These are phyloP conservation scores for Esox lucius DNA, from an alignment of 2,797 vertebrate genomes.

Conservation along the genomic window DNA sequence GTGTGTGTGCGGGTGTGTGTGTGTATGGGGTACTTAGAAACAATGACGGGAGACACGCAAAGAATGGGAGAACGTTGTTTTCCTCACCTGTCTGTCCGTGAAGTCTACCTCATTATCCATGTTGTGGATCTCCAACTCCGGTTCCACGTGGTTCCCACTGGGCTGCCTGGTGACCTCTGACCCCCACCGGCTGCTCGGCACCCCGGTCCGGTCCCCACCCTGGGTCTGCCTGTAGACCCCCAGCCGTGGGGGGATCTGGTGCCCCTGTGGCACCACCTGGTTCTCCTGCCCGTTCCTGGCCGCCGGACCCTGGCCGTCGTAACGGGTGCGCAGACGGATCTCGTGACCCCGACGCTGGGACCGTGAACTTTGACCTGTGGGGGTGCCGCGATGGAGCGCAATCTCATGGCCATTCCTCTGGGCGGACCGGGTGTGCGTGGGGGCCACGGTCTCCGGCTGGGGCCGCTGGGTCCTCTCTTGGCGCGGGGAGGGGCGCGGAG, in stretches of 20 bases:
- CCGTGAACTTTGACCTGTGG: constrained; percentile 42
- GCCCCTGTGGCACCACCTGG: constrained; percentile 60
- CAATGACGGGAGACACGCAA: background rate
- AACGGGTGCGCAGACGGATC: constrained; percentile 64
- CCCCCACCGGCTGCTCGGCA: constrained; percentile 45
- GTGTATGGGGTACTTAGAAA: background rate
- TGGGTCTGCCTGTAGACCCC: constrained; percentile 60
- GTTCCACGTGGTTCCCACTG: constrained; percentile 70
- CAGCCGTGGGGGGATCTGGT: constrained; percentile 65
- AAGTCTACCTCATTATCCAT: background rate
- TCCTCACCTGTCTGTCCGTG: background rate
- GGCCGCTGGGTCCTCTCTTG: constrained; percentile 1
- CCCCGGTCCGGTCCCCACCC: constrained; percentile 32
- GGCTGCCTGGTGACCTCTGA: constrained; percentile 29
- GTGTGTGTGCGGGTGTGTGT: constrained; percentile 10
- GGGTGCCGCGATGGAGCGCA: constrained; percentile 64
- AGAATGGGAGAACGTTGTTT: background rate
- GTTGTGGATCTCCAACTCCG: constrained; percentile 58
- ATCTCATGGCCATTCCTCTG: constrained; percentile 74
- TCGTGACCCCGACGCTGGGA: constrained; percentile 65
- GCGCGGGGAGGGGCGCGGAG: constrained; percentile 18
- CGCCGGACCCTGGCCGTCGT: constrained; percentile 23
- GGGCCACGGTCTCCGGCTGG: background rate
- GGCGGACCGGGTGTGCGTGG: constrained; percentile 8
- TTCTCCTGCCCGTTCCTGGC: constrained; percentile 41